A percentile compares a stretch with the other conserved stretches of the same genome.
Evolutionary conservation across 2,797 vertebrate genomes (phyloP).

Genomic region (Paedocypris micromegethes): DNA sequence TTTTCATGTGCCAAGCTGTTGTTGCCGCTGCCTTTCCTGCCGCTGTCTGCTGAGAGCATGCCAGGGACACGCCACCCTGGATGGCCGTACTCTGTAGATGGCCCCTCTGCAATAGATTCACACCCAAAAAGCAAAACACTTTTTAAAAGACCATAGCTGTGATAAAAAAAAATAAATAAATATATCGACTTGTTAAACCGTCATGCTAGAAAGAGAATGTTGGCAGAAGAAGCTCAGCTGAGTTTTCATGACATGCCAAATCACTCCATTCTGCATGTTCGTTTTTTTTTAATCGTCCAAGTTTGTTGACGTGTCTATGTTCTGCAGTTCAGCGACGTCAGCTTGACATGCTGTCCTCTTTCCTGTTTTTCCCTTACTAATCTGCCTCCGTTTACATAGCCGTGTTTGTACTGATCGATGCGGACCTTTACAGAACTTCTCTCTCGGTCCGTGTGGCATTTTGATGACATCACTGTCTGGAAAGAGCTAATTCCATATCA

Average conservation of each 20-base stretch:
- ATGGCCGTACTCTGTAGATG: slow-evolving; percentile 60
- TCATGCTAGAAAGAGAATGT: slow-evolving; percentile 36
- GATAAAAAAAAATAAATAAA: slow-evolving; percentile 57
- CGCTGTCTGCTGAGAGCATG: slow-evolving; percentile 54
- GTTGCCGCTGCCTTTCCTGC: slow-evolving; percentile 32
- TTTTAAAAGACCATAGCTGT: slow-evolving; percentile 85
- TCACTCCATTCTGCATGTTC: slow-evolving; percentile 81
- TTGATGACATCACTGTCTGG: slow-evolving; percentile 27
- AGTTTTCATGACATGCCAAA: slow-evolving; percentile 67
- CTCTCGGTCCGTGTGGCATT: slow-evolving; percentile 29
- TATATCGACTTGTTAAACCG: slow-evolving; percentile 32
- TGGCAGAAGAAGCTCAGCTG: slow-evolving; percentile 50
- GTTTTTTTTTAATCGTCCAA: slow-evolving; percentile 72
- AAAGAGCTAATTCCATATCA: slow-evolving; percentile 41
- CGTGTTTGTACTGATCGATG: slow-evolving; percentile 43
- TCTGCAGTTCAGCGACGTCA: slow-evolving; percentile 49
- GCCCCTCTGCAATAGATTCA: slow-evolving; percentile 70
- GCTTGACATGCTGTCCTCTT: slow-evolving; percentile 12
- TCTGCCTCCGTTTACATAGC: slow-evolving; percentile 28
- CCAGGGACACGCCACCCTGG: slow-evolving; percentile 35
- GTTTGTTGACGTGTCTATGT: slow-evolving; percentile 79
- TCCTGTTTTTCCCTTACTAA: slow-evolving; percentile 3
- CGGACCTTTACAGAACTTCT: slow-evolving; percentile 28
- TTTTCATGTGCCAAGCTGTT: slow-evolving; percentile 73
- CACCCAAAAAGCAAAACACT: slow-evolving; percentile 46